Conservation (phyloP, 2,888 invertebrate species). For the Acleris cristana region DNA sequence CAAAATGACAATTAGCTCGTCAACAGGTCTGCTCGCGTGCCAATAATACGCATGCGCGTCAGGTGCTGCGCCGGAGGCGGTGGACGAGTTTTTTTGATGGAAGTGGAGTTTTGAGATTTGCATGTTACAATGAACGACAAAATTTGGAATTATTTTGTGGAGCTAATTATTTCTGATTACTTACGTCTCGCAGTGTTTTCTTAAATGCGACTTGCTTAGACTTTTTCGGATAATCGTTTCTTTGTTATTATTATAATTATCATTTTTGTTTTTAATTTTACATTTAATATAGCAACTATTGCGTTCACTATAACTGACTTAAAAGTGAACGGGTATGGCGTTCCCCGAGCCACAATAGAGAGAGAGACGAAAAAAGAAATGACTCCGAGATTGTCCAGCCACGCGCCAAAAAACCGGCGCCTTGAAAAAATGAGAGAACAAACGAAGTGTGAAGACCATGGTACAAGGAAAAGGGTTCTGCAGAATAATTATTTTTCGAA, state of each 20-base stretch:
- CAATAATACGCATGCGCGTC: conserved; percentile 27
- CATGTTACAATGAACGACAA: background rate
- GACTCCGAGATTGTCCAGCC: conserved; percentile 54
- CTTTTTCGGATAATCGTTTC: background rate
- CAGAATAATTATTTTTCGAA: background rate
- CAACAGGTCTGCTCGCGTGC: conserved; percentile 27
- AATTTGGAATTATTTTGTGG: too few relatives aligned
- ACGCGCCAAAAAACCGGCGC: conserved; percentile 66
- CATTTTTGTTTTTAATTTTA: too few relatives aligned
- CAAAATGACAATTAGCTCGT: conserved; percentile 10
- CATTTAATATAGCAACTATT: background rate
- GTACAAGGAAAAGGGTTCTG: conserved; percentile 16
- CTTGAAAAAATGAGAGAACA: conserved; percentile 53
- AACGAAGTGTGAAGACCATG: conserved; percentile 12
- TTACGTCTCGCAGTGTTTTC: too few relatives aligned
- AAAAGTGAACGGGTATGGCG: too few relatives aligned
- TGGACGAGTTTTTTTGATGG: conserved; percentile 7
- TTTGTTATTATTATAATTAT: background rate
- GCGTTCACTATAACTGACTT: too few relatives aligned
- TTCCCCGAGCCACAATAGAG: conserved; percentile 36
- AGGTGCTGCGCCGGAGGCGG: conserved; percentile 24
- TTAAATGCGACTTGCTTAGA: background rate
- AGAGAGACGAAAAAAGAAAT: conserved; percentile 50
- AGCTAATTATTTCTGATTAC: too few relatives aligned
- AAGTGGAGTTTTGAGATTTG: conserved; percentile 10